Evolutionary conservation across 2,888 invertebrate genomes (phyloP).

Genomic region (Syritta pipiens): DNA sequence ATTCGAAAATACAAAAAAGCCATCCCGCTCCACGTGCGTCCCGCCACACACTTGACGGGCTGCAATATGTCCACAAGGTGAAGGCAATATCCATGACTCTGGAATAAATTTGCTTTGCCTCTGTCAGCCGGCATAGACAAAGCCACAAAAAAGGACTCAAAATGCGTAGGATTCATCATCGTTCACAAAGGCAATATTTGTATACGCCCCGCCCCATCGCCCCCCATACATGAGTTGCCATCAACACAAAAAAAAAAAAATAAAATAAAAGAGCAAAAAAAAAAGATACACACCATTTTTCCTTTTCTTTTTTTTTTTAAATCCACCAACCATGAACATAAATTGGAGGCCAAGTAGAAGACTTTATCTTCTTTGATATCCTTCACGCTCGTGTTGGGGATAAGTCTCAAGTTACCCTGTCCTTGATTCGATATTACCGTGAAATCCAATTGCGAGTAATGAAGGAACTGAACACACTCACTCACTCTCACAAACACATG

Average conservation of each 20-base stretch:
- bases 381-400: constrained; percentile 20
- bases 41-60: no score
- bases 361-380: constrained; percentile 8
- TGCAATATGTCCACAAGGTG: no score
- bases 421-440: constrained; percentile 12
- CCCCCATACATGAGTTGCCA: background rate
- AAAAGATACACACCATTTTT: background rate
- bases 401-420: constrained; percentile 10
- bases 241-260: background rate
- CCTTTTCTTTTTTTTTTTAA: background rate
- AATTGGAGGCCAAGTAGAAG: constrained; percentile 3
- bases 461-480: background rate
- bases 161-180: constrained; percentile 8
- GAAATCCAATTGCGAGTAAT: constrained; percentile 13
- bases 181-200: background rate
- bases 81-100: background rate
- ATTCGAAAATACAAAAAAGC: no score
- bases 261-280: background rate
- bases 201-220: background rate
- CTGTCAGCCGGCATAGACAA: background rate
- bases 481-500: background rate
- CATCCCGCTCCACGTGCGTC: no score
- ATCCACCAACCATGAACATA: constrained; percentile 8
- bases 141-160: background rate
- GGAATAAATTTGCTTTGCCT: background rate